A percentile compares a stretch with the other conserved stretches of the same genome.
phyloP scores from a whole-genome alignment of 64 coral and sea anemone genomes.

The Hydrozoanthus tunicans region DNA sequence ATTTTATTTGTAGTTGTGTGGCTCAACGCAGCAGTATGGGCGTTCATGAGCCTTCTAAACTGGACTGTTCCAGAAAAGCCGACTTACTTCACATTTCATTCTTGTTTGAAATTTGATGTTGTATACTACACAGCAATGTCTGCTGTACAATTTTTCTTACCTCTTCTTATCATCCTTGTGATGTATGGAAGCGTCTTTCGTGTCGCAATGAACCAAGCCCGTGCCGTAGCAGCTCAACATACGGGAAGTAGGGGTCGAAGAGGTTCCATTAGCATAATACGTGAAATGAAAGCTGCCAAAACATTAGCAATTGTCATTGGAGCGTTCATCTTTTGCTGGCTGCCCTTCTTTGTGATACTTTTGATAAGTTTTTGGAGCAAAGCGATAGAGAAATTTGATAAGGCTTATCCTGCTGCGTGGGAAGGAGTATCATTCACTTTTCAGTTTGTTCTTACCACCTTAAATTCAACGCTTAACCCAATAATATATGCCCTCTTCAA shows the following conservation, averaged over 20 bases:
- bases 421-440: conserved; percentile 61
- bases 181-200: conserved; percentile 78
- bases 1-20: conserved; percentile 69
- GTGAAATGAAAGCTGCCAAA: conserved; percentile 90
- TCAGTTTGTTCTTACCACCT: conserved; percentile 67
- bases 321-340: conserved; percentile 75
- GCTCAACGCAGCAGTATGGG: conserved; percentile 77
- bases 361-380: conserved; percentile 64
- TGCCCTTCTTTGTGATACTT: conserved; percentile 70
- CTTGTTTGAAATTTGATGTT: conserved; percentile 60
- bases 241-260: conserved; percentile 26
- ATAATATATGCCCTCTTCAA: conserved; percentile 87
- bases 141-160: conserved; percentile 60
- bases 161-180: conserved; percentile 70
- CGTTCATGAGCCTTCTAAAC: conserved; percentile 61
- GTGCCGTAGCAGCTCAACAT: conserved; percentile 62
- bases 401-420: conserved; percentile 35
- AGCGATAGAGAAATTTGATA: neutral
- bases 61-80: conserved; percentile 31
- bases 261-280: conserved; percentile 64
- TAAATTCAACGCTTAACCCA: conserved; percentile 80
- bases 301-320: conserved; percentile 86
- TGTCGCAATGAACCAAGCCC: conserved; percentile 78
- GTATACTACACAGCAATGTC: conserved; percentile 70
- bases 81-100: neutral